Evolutionary conservation across 2,888 invertebrate genomes (phyloP).

Genomic region (Rhagophthalmus giganteus): DNA sequence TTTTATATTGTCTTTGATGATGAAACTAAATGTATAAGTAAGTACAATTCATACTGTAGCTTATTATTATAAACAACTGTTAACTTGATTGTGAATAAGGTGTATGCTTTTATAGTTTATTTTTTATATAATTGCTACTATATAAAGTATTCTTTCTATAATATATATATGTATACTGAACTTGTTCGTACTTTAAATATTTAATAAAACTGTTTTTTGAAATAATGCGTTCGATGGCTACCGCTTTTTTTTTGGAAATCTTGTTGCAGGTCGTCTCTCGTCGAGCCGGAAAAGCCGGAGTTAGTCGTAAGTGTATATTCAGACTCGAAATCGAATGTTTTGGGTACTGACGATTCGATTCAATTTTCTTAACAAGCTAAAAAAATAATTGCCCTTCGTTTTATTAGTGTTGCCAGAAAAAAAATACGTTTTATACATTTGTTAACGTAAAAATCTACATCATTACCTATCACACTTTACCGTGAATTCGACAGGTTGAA

Average conservation of each 20-base stretch:
- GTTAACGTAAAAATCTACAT: no score
- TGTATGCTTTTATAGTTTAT: slow-evolving; percentile 25
- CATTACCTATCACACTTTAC: no score
- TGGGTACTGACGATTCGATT: no score
- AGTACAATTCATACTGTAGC: slow-evolving; percentile 9
- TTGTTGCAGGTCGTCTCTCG: not conserved
- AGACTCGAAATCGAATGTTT: no score
- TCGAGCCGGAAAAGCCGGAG: no score
- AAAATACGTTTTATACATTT: no score
- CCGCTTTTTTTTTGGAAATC: not conserved
- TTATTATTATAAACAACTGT: slow-evolving; percentile 16
- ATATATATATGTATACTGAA: slow-evolving; percentile 29
- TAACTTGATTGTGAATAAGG: slow-evolving; percentile 6
- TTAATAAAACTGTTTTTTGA: slow-evolving; percentile 31
- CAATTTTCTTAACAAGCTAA: no score
- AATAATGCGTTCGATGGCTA: no score
- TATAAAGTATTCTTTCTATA: slow-evolving; percentile 26
- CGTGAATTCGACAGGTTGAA: no score
- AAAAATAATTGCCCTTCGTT: no score
- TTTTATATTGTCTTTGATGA: slow-evolving; percentile 18
- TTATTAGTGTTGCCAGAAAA: no score
- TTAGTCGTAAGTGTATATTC: no score
- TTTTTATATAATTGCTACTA: slow-evolving; percentile 23
- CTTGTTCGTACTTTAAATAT: slow-evolving; percentile 29
- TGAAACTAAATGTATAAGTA: slow-evolving; percentile 1